Evolutionary conservation across 1,140 invertebrate species (phyloP), one percentile per base, ranked within the genome.

Genomic region (Drosophila quadrilineata): DNA sequence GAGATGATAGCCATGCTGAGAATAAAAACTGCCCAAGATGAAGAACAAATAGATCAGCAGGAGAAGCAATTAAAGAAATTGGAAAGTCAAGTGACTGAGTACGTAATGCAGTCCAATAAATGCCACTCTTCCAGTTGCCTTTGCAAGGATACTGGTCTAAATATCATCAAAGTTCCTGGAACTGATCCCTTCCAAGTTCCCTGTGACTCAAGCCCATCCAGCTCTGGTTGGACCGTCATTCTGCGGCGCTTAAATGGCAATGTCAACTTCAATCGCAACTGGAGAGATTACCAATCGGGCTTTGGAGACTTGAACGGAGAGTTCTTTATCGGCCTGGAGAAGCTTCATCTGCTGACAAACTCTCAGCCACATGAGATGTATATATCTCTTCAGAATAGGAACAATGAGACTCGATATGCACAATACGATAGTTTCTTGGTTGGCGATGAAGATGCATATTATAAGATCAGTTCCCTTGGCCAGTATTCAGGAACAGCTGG

Each of bases 401-500:
- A 53, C 6, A 46, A 46, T 12, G 64, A 67, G 17, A 50, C 36
- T 1, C 36, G 62, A 16, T 65, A 43, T 31, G 62, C 62, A 1
- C 28, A 22, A 3, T 65, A 65, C 28, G 45, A 50, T 28, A 43
- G 22, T 16, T 65, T 65, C 12, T 2, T 10, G 9, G 59, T 65
- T 29, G 63, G 16, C 2, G 12, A 60, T 22, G 93, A 94, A 76
- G 73, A 89, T n/a, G 92, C 93, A 60, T 91, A 92, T 1, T 95
- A 93, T 74, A 88, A 91, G 17, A 91, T 95, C 10, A 91, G 90
- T 59, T 89, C 92, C 0, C 87, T 95, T 1, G 92, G 92, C 3
- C 90, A 91, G 26, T 95, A 93, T 75, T 90, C 90, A 17, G 94
- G 94, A 8, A 92, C 92, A 71, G 93, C 93, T 54, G 92, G 91